Evolutionary conservation across 2,797 vertebrate species (phyloP), one percentile per base, ranked within the genome.

Genomic region (Leucoraja ocellata): DNA sequence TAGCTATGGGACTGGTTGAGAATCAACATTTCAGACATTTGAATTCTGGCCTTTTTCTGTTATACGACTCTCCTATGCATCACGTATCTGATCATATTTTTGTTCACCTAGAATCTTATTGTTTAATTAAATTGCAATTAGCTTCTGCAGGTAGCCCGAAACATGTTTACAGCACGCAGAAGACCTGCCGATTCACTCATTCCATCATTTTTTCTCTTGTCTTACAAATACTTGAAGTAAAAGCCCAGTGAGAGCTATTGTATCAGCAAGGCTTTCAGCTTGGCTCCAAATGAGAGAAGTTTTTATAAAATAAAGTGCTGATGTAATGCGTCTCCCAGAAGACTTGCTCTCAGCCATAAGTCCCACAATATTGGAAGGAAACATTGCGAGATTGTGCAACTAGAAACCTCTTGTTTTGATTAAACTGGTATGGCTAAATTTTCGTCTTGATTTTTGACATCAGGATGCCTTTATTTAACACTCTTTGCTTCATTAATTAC

Each of bases 391-490:
- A 13, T 58, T 92, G 90, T 92, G 71, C 68, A 92, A 92, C 39
- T 54, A 36, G n/a, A 92, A 92, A 76, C 39, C 39, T 74, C 90
- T 92, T 92, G 90, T 92, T 92, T 76, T 92, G 68, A 92, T 92
- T 92, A 92, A 54, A 28, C 25, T 73, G 23, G 71, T 92, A n/a
- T 73, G 90, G 36, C 90, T 74, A 76, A 54, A 58, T 76, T 92
- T 92, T 18, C 76, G 71, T 54, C 46, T 88, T 92, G 90, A 74
- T 28, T 76, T 92, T 71, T 92, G 90, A 92, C 54, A 92, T 39
- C 90, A 92, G 90, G 90, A 92, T 92, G 90, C 76, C 90, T 76
- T 92, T 92, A 92, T 92, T 92, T 92, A 92, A 76, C 90, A 92
- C 90, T 92, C 90, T 58, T 92, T 92, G 71, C 36, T 76, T 92